phyloP scores from a whole-genome alignment of 1,140 invertebrate species.

The Euschistus heros region DNA sequence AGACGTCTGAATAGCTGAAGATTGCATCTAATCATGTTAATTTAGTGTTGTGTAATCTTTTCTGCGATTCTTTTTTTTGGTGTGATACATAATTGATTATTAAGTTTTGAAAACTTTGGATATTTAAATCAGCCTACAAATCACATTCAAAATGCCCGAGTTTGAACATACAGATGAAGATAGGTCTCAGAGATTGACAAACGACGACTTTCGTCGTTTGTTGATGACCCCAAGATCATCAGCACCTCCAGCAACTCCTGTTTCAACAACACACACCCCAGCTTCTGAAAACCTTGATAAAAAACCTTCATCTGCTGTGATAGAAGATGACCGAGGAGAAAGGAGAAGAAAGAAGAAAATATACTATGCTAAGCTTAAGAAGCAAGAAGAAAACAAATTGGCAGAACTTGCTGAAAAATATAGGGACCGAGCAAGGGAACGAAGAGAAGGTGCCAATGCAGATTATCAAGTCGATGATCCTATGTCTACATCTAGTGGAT shows the following conservation, averaged over 20 bases:
- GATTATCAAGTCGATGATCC: slow-evolving; percentile 75
- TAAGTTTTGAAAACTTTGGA: too few relatives aligned
- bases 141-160: slow-evolving; percentile 24
- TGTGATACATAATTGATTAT: too few relatives aligned
- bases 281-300: slow-evolving; percentile 14
- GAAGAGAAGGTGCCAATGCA: slow-evolving; percentile 74
- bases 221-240: slow-evolving; percentile 87
- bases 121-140: too few relatives aligned
- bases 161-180: slow-evolving; percentile 35
- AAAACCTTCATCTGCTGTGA: background rate
- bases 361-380: slow-evolving; percentile 88
- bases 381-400: slow-evolving; percentile 91
- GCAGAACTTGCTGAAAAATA: slow-evolving; percentile 93
- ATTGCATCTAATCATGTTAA: too few relatives aligned
- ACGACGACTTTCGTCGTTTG: slow-evolving; percentile 92
- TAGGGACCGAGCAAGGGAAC: slow-evolving; percentile 83
- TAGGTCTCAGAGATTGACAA: slow-evolving; percentile 67
- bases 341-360: slow-evolving; percentile 73
- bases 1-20: too few relatives aligned
- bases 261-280: slow-evolving; percentile 26
- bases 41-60: too few relatives aligned
- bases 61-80: too few relatives aligned
- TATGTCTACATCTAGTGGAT: slow-evolving; percentile 78
- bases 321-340: slow-evolving; percentile 51
- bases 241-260: slow-evolving; percentile 42